Percentiles rank a stretch among this genome's conserved stretches.
Evolutionary conservation across 2,888 invertebrate genomes (phyloP).

Genomic region (Zygothrica quintamaculata): DNA sequence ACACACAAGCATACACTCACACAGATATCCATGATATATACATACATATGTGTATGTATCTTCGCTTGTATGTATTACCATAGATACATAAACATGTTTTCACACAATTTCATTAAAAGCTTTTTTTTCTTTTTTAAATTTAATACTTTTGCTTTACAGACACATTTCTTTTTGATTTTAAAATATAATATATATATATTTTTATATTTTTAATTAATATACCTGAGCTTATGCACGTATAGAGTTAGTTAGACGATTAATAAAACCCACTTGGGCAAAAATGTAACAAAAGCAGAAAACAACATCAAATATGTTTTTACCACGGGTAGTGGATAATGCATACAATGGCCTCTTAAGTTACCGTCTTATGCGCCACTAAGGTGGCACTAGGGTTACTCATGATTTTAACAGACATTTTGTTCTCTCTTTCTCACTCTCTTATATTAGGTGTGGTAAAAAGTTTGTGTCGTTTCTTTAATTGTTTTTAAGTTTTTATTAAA

Average conservation of each 20-base stretch:
- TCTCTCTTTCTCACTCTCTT: too few species aligned
- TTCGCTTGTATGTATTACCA: neutral
- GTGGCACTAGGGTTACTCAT: conserved; percentile 14
- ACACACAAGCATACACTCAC: too few species aligned
- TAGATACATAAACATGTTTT: neutral
- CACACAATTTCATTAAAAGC: too few species aligned
- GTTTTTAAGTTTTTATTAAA: too few species aligned
- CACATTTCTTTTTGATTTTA: too few species aligned
- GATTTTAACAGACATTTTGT: too few species aligned
- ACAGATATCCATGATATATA: neutral
- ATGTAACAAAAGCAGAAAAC: conserved; percentile 45
- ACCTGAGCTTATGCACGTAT: conserved; percentile 32
- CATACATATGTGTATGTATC: neutral
- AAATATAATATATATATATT: conserved; percentile 4
- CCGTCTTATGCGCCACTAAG: conserved; percentile 31
- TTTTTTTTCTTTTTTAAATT: neutral
- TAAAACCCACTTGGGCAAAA: conserved; percentile 35
- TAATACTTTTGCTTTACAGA: too few species aligned
- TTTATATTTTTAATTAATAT: conserved; percentile 26
- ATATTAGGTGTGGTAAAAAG: too few species aligned
- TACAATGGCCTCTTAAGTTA: conserved; percentile 28
- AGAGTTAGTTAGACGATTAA: conserved; percentile 32
- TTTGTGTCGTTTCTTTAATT: too few species aligned
- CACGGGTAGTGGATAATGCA: conserved; percentile 45
- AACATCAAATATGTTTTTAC: conserved; percentile 43